Conservation (phyloP, 2,888 invertebrate genomes). For the Cryptus armator region DNA sequence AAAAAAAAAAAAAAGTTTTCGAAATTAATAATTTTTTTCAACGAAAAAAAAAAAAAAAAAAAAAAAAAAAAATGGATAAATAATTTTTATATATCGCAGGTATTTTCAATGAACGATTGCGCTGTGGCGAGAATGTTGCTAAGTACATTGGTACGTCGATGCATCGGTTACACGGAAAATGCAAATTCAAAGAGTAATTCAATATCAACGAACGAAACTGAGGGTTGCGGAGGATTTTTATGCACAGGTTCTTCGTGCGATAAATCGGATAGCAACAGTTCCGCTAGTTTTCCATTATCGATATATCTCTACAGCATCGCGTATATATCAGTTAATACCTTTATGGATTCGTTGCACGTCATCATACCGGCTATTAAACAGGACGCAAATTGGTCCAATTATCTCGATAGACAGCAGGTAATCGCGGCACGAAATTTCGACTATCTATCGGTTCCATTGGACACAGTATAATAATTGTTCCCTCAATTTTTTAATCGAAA, state of each 20-base stretch:
- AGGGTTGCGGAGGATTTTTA: slow-evolving; percentile 89
- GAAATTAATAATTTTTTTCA: no score
- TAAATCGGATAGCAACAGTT: slow-evolving; percentile 72
- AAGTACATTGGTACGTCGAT: slow-evolving; percentile 73
- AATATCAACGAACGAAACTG: slow-evolving; percentile 74
- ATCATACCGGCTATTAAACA: slow-evolving; percentile 89
- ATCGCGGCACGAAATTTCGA: slow-evolving; percentile 18
- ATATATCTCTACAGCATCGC: slow-evolving; percentile 88
- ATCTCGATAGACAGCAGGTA: slow-evolving; percentile 92
- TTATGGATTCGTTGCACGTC: slow-evolving; percentile 87
- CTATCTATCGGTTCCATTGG: slow-evolving; percentile 4
- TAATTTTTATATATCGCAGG: slow-evolving; percentile 84
- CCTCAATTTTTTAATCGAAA: neutral
- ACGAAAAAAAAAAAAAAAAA: no score
- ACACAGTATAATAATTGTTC: neutral
- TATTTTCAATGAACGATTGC: slow-evolving; percentile 91
- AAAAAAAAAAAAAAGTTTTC: no score
- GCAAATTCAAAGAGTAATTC: slow-evolving; percentile 1
- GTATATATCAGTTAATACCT: slow-evolving; percentile 88
- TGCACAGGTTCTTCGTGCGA: slow-evolving; percentile 90
- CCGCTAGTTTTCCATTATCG: slow-evolving; percentile 83
- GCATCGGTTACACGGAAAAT: slow-evolving; percentile 67
- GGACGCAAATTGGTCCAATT: slow-evolving; percentile 89
- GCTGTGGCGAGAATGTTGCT: slow-evolving; percentile 86
- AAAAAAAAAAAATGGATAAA: no score